These are phyloP conservation scores for Megalops atlanticus DNA, from an alignment of 2,113 vertebrate genomes.

Conservation along the genomic window DNA sequence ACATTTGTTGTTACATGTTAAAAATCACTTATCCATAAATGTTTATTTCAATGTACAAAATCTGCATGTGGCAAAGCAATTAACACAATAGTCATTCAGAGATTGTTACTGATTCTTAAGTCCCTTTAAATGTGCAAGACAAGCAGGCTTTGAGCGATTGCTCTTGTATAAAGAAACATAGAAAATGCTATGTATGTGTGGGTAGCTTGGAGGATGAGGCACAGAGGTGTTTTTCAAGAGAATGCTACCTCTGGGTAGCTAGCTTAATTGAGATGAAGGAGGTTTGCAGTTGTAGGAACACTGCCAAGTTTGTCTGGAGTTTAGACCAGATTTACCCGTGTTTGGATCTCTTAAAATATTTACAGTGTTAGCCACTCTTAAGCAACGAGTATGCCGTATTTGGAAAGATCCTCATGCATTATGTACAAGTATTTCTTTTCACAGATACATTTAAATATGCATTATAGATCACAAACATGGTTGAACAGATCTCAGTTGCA, in stretches of 20 bases:
- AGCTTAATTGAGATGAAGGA: not conserved
- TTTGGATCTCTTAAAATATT: slow-evolving; percentile 24
- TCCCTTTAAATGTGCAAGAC: no score
- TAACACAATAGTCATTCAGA: no score
- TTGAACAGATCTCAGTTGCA: not conserved
- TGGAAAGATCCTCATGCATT: slow-evolving; percentile 49
- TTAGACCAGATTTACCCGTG: slow-evolving; percentile 4
- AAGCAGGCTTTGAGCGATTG: no score
- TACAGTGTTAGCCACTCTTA: not conserved
- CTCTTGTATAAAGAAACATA: not conserved
- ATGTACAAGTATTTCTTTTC: slow-evolving; percentile 44
- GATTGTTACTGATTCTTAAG: no score
- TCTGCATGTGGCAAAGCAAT: no score
- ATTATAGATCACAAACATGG: slow-evolving; percentile 54
- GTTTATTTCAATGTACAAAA: not conserved
- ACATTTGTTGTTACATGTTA: no score
- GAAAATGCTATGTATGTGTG: not conserved
- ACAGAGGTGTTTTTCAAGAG: not conserved
- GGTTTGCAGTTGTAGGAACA: not conserved
- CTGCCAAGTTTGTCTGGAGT: not conserved
- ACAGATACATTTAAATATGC: slow-evolving; percentile 44
- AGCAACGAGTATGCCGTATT: slow-evolving; percentile 23
- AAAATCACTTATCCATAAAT: no score
- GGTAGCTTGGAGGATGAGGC: not conserved
- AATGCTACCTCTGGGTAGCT: not conserved